Conservation (phyloP, 2,113 vertebrate species). For the Theropithecus gelada region DNA sequence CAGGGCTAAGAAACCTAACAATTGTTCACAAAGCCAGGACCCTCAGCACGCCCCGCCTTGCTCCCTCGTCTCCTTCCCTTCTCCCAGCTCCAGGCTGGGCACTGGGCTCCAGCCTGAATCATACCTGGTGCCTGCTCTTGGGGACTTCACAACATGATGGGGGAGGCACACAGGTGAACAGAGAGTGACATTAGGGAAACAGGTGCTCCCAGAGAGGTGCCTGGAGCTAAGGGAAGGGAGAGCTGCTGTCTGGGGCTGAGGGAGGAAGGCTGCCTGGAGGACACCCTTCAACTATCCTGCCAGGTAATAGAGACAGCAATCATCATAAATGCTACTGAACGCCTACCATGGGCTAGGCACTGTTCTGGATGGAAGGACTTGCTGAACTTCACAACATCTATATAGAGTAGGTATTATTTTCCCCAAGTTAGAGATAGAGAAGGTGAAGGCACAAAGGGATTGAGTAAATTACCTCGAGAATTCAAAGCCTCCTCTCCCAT, state of each 20-base stretch:
- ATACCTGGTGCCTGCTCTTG: too few species aligned
- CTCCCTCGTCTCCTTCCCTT: too few species aligned
- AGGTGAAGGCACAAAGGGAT: background rate
- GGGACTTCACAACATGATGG: background rate
- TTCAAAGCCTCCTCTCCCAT: background rate
- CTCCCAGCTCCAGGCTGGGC: background rate
- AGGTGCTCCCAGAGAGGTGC: background rate
- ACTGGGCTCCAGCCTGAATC: background rate
- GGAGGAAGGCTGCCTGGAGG: background rate
- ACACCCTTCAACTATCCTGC: background rate
- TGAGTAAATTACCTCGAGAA: too few species aligned
- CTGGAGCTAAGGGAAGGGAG: background rate
- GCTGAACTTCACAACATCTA: background rate
- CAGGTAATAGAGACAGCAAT: accelerated
- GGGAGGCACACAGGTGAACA: background rate
- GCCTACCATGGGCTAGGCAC: accelerated
- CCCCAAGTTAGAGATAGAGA: background rate
- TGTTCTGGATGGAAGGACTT: background rate
- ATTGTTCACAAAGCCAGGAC: accelerated
- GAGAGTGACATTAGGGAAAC: background rate
- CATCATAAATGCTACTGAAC: accelerated
- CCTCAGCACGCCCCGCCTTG: too few species aligned
- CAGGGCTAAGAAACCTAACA: accelerated
- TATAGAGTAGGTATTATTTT: accelerated
- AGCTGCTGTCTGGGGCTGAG: background rate